phyloP scores from a whole-genome alignment of 2,797 vertebrate genomes.

The Tokudaia muenninki region DNA sequence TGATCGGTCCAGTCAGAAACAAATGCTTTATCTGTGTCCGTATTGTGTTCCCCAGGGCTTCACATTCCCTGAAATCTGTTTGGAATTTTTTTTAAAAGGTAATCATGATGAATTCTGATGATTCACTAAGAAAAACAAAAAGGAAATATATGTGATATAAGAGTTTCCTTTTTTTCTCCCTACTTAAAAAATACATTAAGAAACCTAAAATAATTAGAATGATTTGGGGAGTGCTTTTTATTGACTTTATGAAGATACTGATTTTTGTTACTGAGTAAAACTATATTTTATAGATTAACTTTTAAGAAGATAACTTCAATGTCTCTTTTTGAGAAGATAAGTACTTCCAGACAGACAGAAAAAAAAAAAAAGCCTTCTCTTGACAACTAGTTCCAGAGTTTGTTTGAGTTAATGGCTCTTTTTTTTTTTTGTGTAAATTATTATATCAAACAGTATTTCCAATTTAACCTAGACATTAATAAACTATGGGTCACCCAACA shows the following conservation, averaged over 20 bases:
- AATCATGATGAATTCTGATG: neutral
- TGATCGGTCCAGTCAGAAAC: neutral
- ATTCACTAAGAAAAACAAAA: neutral
- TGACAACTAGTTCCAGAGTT: neutral
- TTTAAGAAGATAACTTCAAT: conserved; percentile 26
- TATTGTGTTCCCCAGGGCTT: neutral
- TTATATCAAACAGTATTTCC: neutral
- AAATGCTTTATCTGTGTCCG: neutral
- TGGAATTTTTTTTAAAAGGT: neutral
- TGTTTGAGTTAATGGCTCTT: neutral
- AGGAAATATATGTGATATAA: neutral
- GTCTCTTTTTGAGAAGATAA: conserved; percentile 16
- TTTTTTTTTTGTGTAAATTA: neutral
- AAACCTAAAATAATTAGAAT: conserved; percentile 1
- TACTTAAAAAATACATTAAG: neutral
- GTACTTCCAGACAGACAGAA: neutral
- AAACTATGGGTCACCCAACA: neutral
- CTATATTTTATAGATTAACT: conserved; percentile 21
- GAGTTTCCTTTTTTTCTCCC: neutral
- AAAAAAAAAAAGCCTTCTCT: neutral
- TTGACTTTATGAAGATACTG: neutral
- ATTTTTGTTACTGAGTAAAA: neutral
- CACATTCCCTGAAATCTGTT: neutral
- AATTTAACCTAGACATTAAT: neutral
- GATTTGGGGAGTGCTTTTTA: neutral